phyloP scores from a whole-genome alignment of 2,113 vertebrate species.

The Onychostruthus taczanowskii region DNA sequence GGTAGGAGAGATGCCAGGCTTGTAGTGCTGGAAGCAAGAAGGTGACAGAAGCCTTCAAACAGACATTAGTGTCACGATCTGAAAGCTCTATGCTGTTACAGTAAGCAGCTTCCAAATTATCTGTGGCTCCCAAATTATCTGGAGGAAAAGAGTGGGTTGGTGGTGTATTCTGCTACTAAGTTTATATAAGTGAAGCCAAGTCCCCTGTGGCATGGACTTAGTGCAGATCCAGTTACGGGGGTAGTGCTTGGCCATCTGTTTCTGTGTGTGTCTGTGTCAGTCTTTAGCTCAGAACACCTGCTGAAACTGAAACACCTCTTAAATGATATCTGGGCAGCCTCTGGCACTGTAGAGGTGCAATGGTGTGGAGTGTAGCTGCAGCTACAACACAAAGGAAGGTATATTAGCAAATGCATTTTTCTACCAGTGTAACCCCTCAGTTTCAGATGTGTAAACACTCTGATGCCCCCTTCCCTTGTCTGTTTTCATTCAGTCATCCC shows the following conservation, averaged over 20 bases:
- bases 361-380: neutral
- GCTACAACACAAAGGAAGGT: neutral
- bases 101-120: neutral
- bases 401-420: neutral
- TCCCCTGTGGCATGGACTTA: neutral
- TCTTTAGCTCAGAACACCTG: neutral
- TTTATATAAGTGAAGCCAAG: neutral
- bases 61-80: accelerated
- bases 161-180: neutral
- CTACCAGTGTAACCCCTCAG: neutral
- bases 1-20: neutral
- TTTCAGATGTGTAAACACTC: neutral
- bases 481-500: neutral
- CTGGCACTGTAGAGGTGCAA: neutral
- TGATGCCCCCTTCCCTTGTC: neutral
- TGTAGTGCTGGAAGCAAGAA: accelerated
- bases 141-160: neutral
- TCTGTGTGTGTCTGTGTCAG: neutral
- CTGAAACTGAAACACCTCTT: neutral
- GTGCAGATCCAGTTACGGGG: neutral
- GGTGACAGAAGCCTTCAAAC: neutral
- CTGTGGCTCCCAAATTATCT: neutral
- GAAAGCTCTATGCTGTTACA: neutral
- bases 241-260: neutral
- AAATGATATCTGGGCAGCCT: neutral